Percentiles rank a stretch among this genome's conserved stretches.
Conservation (phyloP, 2,888 invertebrate genomes). For the Patella caerulea region DNA sequence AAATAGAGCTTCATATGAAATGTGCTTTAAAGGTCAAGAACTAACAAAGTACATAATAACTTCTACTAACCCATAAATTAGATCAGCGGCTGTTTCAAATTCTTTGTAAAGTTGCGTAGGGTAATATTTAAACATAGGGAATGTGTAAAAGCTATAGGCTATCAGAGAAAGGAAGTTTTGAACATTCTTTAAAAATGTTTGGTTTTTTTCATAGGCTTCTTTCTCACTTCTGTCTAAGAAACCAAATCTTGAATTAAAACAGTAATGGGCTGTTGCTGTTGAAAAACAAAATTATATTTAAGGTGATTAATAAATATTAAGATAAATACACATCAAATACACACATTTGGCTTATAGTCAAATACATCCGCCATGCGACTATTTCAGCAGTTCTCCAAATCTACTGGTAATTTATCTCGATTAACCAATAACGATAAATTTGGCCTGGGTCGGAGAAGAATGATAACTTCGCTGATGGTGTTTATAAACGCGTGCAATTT, state of each 20-base stretch:
- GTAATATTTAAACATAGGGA: conserved; percentile 23
- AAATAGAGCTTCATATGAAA: no score
- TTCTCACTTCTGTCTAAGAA: conserved; percentile 3
- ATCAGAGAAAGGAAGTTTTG: conserved; percentile 20
- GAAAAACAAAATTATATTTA: background rate
- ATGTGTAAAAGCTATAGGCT: conserved; percentile 24
- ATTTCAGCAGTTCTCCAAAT: no score
- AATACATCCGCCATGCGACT: no score
- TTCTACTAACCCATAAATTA: conserved; percentile 14
- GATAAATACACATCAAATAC: no score
- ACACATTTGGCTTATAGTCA: no score
- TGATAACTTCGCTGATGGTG: no score
- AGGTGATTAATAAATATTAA: background rate
- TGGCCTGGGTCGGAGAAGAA: no score
- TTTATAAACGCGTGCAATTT: no score
- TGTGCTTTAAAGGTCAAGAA: no score
- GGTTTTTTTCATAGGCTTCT: background rate
- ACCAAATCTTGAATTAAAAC: conserved; percentile 15
- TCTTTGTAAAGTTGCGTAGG: conserved; percentile 24
- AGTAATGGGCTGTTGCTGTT: conserved; percentile 19
- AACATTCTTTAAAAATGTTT: conserved; percentile 6
- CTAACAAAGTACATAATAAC: background rate
- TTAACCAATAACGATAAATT: no score
- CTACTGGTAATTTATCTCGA: no score
- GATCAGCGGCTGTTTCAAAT: conserved; percentile 15